Evolutionary conservation across 2,113 vertebrate species (phyloP).

Genomic region (Heterotilapia buettikoferi): DNA sequence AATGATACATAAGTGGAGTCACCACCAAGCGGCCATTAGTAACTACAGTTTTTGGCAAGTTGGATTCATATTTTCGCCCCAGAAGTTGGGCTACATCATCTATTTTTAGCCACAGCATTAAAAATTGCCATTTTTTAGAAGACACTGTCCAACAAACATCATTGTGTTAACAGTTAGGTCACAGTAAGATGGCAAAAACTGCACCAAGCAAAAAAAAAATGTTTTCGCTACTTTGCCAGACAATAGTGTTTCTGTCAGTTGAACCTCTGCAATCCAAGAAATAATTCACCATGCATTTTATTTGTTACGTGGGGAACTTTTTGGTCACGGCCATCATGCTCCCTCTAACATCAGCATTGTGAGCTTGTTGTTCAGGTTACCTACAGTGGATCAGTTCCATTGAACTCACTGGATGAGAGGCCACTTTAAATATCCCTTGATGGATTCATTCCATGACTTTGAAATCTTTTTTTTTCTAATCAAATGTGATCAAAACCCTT

Average conservation of each 20-base stretch:
- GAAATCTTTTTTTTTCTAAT: not conserved
- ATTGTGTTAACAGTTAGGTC: not conserved
- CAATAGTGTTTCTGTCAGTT: not conserved
- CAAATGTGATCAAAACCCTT: not conserved
- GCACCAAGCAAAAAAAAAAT: not conserved
- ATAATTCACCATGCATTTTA: not conserved
- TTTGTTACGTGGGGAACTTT: not conserved
- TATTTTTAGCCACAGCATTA: not conserved
- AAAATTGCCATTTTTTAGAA: not conserved
- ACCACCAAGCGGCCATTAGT: not conserved
- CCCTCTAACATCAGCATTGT: not conserved
- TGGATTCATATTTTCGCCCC: not conserved
- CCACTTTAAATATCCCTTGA: not conserved
- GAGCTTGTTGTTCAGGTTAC: not conserved
- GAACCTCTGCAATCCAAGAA: not conserved
- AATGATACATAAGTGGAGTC: not conserved
- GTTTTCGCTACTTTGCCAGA: not conserved
- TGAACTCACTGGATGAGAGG: not conserved
- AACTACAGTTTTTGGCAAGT: not conserved
- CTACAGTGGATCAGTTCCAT: not conserved
- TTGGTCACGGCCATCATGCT: not conserved
- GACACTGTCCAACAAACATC: not conserved
- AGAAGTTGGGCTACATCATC: not conserved
- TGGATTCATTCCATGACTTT: not conserved
- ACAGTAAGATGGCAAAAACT: not conserved